phyloP scores from a whole-genome alignment of 2,888 invertebrate genomes.

The Geotrupes spiniger region DNA sequence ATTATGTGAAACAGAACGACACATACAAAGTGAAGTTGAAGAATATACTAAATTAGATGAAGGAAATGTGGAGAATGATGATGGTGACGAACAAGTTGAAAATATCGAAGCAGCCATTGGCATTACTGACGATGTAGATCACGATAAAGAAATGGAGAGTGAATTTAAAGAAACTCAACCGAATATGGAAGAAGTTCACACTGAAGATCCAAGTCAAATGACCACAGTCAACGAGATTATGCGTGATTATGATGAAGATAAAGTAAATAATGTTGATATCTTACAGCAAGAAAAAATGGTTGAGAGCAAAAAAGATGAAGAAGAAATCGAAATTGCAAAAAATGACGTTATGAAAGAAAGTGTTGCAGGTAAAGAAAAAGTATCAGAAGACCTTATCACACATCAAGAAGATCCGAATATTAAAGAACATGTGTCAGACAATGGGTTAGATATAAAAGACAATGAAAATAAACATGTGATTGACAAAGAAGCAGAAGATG shows the following conservation, averaged over 20 bases:
- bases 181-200: too few species aligned
- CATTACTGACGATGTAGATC: not conserved
- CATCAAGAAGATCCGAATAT: slow-evolving; percentile 8
- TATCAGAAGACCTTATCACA: slow-evolving; percentile 14
- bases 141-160: slow-evolving; percentile 3
- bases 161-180: too few species aligned
- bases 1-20: slow-evolving; percentile 16
- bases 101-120: not conserved
- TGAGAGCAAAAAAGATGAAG: slow-evolving; percentile 15
- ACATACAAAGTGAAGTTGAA: slow-evolving; percentile 19
- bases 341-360: slow-evolving; percentile 15
- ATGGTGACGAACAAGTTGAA: too few species aligned
- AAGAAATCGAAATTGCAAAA: slow-evolving; percentile 13
- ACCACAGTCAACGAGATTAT: too few species aligned
- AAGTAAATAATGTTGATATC: too few species aligned
- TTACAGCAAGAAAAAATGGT: too few species aligned
- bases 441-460: too few species aligned
- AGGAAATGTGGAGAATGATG: slow-evolving; percentile 9
- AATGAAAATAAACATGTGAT: not conserved
- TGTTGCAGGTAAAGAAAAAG: slow-evolving; percentile 6
- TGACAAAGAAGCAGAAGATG: slow-evolving; percentile 2
- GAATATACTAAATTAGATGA: slow-evolving; percentile 20
- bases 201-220: too few species aligned
- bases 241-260: too few species aligned
- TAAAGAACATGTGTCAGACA: not conserved